phyloP scores from a whole-genome alignment of 2,888 invertebrate genomes.

The Deroplatys truncata region DNA sequence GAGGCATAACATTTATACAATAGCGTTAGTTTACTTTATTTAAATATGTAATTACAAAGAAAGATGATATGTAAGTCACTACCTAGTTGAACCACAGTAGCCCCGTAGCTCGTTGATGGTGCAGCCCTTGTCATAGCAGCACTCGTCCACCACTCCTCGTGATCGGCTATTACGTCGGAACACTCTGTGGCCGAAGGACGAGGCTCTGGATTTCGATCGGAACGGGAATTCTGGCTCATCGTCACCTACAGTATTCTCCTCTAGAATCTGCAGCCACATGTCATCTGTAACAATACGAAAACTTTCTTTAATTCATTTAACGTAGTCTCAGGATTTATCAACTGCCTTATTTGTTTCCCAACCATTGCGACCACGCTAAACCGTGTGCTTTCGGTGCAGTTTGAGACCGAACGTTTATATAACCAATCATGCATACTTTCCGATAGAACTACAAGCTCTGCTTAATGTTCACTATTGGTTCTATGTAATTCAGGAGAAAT shows the following conservation, averaged over 20 bases:
- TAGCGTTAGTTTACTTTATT: not conserved
- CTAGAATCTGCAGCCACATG: conserved; percentile 3
- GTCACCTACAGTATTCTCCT: not conserved
- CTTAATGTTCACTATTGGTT: too few relatives aligned
- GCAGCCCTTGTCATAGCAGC: conserved; percentile 46
- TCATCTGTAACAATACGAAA: conserved; percentile 34
- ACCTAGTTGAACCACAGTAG: conserved; percentile 40
- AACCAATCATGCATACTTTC: too few relatives aligned
- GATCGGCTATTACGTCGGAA: conserved; percentile 33
- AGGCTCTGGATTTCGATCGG: conserved; percentile 39
- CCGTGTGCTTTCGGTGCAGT: too few relatives aligned
- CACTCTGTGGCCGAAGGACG: conserved; percentile 39
- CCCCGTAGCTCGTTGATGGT: conserved; percentile 40
- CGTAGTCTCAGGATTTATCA: too few relatives aligned
- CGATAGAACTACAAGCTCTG: too few relatives aligned
- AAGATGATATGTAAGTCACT: not conserved
- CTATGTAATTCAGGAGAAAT: too few relatives aligned
- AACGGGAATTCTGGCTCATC: conserved; percentile 36
- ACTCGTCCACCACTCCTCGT: conserved; percentile 44
- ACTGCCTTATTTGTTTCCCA: too few relatives aligned
- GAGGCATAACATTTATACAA: not conserved
- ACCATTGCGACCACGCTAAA: too few relatives aligned
- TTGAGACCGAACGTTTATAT: too few relatives aligned
- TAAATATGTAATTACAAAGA: not conserved
- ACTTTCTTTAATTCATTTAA: too few relatives aligned